phyloP scores from a whole-genome alignment of 35 echinoderm and acorn worm species.

The Heliocidaris erythrogramma region DNA sequence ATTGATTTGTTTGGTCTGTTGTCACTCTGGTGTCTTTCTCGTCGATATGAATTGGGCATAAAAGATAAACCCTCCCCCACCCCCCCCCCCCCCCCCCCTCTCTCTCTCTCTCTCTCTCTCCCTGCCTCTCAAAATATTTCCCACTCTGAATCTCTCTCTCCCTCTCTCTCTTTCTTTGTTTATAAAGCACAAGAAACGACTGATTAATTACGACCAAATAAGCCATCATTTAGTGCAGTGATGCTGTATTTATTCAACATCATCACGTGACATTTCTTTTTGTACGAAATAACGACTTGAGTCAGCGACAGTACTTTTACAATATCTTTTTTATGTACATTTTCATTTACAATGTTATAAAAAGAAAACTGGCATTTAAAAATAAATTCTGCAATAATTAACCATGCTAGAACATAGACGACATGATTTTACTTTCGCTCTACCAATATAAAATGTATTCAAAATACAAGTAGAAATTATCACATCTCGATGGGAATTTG shows the following conservation, averaged over 20 bases:
- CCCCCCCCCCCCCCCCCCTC: too few relatives aligned
- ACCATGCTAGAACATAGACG: neutral
- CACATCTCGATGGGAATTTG: neutral
- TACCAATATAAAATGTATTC: neutral
- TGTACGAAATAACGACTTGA: neutral
- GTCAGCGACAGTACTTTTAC: constrained; percentile 1
- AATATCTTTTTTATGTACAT: constrained; percentile 1
- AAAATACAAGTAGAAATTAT: neutral
- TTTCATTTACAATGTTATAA: neutral
- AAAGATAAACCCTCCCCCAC: too few relatives aligned
- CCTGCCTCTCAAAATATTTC: too few relatives aligned
- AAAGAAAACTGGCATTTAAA: neutral
- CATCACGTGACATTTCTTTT: neutral
- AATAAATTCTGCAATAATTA: neutral
- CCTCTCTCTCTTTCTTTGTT: too few relatives aligned
- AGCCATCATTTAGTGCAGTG: neutral
- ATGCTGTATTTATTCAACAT: constrained; percentile 1
- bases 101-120: too few relatives aligned
- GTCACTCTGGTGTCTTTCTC: too few relatives aligned
- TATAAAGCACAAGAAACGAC: too few relatives aligned
- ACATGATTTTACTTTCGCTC: neutral
- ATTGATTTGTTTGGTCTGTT: too few relatives aligned
- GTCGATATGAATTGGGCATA: too few relatives aligned
- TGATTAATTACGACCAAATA: neutral
- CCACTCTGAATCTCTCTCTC: too few relatives aligned